These are phyloP conservation scores for Porites evermanni DNA, from an alignment of 92 coral and sea anemone species.

Conservation along the genomic window DNA sequence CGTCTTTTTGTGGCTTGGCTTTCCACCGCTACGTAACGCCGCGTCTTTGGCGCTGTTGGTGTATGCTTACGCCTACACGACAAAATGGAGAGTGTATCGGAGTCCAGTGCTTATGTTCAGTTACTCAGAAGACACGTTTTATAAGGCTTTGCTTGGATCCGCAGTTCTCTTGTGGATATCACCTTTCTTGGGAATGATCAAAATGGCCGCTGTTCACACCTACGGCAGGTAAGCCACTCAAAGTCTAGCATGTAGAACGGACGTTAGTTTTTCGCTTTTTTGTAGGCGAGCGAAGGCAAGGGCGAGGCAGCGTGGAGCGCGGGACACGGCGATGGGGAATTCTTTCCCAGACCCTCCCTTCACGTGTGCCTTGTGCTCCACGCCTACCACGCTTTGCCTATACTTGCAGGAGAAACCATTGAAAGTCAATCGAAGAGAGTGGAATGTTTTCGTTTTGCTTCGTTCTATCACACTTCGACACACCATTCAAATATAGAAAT, in stretches of 20 bases:
- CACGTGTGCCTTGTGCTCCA: too few relatives aligned
- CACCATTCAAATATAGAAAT: not conserved
- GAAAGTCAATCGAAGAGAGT: too few relatives aligned
- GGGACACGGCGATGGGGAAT: too few relatives aligned
- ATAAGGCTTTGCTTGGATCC: slow-evolving; percentile 50
- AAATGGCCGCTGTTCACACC: slow-evolving; percentile 68
- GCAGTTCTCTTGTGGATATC: slow-evolving; percentile 60
- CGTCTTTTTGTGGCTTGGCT: slow-evolving; percentile 38
- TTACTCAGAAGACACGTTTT: slow-evolving; percentile 55
- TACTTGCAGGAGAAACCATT: too few relatives aligned
- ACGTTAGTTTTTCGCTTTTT: too few relatives aligned
- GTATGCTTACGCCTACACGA: slow-evolving; percentile 38
- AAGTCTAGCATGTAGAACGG: too few relatives aligned
- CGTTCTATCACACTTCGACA: not conserved
- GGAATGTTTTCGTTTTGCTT: not conserved
- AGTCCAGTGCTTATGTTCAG: slow-evolving; percentile 44
- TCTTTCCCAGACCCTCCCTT: too few relatives aligned
- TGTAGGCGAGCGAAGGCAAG: too few relatives aligned
- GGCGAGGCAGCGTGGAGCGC: too few relatives aligned
- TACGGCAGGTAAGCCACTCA: slow-evolving; percentile 50
- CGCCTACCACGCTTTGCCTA: too few relatives aligned
- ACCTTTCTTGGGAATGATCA: slow-evolving; percentile 56
- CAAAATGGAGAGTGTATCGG: slow-evolving; percentile 53
- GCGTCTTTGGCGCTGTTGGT: slow-evolving; percentile 41
- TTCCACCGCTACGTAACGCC: slow-evolving; percentile 35